phyloP scores from a whole-genome alignment of 2,113 vertebrate genomes.

The Myotis yumanensis region DNA sequence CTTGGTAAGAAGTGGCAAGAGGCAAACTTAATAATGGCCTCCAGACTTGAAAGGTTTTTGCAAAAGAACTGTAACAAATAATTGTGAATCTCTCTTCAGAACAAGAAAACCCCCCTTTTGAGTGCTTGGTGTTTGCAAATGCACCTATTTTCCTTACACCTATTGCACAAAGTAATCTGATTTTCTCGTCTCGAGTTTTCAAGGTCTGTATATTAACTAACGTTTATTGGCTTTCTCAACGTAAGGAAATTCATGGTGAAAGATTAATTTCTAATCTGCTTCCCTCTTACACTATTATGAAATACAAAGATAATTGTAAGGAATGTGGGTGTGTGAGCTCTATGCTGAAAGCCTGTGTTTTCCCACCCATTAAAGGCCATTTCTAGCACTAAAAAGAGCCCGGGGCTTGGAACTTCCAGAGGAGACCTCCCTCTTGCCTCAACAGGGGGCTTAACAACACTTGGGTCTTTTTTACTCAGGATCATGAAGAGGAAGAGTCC shows the following conservation, averaged over 20 bases:
- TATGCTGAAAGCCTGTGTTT: not conserved
- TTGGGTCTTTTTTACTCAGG: not conserved
- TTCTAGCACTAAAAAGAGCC: not conserved
- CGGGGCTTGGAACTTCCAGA: not conserved
- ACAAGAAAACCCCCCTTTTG: not conserved
- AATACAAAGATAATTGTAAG: slow-evolving; percentile 13
- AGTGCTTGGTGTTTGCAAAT: not conserved
- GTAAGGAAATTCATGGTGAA: not conserved
- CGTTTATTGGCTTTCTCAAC: not conserved
- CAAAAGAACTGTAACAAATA: not conserved
- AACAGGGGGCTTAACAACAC: not conserved
- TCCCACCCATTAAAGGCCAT: not conserved
- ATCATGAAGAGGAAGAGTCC: not conserved
- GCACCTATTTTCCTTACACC: not conserved
- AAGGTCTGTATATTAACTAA: not conserved
- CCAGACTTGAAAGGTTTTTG: slow-evolving; percentile 6
- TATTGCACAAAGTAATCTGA: not conserved
- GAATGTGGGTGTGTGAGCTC: not conserved
- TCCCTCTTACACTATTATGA: not conserved
- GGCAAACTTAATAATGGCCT: not conserved
- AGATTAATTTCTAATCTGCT: slow-evolving; percentile 33
- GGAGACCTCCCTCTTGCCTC: not conserved
- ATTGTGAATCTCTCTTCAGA: not conserved
- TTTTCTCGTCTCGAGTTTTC: not conserved
- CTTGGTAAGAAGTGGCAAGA: not conserved